These are phyloP conservation scores for Minunthozetes semirufus DNA, from an alignment of 2,888 invertebrate genomes.

Conservation along the genomic window DNA sequence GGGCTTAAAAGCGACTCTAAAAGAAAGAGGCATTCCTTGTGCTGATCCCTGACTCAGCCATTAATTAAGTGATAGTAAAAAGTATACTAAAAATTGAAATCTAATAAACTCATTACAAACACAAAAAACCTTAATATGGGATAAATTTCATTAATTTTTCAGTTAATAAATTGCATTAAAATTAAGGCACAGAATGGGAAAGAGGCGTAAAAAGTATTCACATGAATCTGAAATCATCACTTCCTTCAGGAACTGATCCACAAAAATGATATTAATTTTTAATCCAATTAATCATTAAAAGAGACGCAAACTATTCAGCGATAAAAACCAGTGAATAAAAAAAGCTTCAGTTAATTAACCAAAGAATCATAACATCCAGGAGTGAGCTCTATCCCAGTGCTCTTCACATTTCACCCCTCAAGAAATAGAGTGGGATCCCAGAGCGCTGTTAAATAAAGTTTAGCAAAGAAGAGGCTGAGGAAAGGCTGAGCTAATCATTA, in stretches of 20 bases:
- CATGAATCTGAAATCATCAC: no score
- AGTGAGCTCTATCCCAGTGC: background rate
- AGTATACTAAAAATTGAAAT: no score
- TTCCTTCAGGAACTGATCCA: background rate
- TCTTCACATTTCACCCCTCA: background rate
- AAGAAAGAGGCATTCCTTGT: no score
- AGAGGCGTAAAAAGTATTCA: no score
- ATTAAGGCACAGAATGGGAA: background rate
- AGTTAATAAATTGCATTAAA: no score
- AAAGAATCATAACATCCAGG: background rate
- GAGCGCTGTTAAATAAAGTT: background rate
- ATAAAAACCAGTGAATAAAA: background rate
- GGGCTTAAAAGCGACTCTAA: background rate
- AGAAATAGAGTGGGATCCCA: background rate
- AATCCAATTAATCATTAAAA: constrained; percentile 7
- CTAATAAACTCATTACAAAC: no score
- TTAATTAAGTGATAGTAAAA: no score
- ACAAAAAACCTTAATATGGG: no score
- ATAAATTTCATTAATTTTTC: no score
- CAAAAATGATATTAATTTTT: background rate
- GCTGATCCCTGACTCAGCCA: no score
- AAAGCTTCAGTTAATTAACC: constrained; percentile 13
- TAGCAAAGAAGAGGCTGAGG: constrained; percentile 9
- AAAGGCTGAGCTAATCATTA: constrained; percentile 29
- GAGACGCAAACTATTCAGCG: constrained; percentile 5